Evolutionary conservation across 2,888 invertebrate genomes (phyloP).

Genomic region (Pyrrhia umbra): DNA sequence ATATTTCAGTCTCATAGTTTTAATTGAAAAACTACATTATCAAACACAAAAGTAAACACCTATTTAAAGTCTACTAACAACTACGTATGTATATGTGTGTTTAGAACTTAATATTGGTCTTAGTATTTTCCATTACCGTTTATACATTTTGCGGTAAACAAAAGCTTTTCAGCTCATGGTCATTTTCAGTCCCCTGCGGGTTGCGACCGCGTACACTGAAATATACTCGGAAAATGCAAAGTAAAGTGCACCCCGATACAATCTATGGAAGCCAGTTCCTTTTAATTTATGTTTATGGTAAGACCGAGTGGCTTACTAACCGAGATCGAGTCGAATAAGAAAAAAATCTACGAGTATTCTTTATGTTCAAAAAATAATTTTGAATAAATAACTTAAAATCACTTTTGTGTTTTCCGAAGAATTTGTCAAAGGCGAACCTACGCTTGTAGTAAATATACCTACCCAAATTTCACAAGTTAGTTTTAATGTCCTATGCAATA

Average conservation of each 20-base stretch:
- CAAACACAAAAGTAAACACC: too few relatives aligned
- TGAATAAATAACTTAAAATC: too few relatives aligned
- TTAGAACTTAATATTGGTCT: neutral
- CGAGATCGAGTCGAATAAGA: neutral
- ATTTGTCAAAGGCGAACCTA: too few relatives aligned
- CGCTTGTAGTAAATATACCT: too few relatives aligned
- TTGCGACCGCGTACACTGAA: conserved; percentile 14
- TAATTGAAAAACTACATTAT: too few relatives aligned
- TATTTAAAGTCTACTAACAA: neutral
- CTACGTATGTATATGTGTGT: neutral
- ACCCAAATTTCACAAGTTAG: too few relatives aligned
- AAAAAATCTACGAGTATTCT: conserved; percentile 1
- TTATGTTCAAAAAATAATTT: conserved; percentile 1
- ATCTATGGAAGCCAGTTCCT: conserved; percentile 28
- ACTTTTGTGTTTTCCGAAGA: too few relatives aligned
- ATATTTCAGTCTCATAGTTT: too few relatives aligned
- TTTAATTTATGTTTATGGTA: conserved; percentile 37
- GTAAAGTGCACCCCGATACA: conserved; percentile 33
- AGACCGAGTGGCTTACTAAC: conserved; percentile 10
- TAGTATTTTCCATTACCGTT: conserved; percentile 10
- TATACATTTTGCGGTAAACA: conserved; percentile 2
- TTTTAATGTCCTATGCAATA: too few relatives aligned
- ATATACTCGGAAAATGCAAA: conserved; percentile 41
- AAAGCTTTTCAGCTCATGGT: conserved; percentile 29
- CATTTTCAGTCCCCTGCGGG: conserved; percentile 12